A percentile compares a stretch with the other conserved stretches of the same genome.
phyloP scores from a whole-genome alignment of 2,888 invertebrate genomes.

The Trichopoda pennipes region DNA sequence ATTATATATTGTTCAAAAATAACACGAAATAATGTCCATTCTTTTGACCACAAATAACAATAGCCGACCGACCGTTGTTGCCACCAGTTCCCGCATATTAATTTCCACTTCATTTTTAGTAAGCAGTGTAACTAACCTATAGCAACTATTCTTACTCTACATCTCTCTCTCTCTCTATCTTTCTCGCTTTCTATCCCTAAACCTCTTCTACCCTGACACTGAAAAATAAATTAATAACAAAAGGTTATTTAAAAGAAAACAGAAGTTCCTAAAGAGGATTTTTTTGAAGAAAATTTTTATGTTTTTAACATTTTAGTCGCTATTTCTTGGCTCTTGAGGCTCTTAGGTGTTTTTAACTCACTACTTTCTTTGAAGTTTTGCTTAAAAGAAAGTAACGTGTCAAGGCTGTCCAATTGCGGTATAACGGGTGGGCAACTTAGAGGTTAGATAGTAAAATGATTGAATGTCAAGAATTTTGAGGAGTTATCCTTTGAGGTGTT shows the following conservation, averaged over 20 bases:
- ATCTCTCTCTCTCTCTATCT: not conserved
- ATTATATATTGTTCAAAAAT: too few species aligned
- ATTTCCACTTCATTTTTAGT: constrained; percentile 7
- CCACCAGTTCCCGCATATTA: not conserved
- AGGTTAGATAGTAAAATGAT: too few species aligned
- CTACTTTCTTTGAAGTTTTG: too few species aligned
- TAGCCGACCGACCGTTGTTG: not conserved
- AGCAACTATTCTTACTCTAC: constrained; percentile 36
- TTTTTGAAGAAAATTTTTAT: not conserved
- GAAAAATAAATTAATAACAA: constrained; percentile 30
- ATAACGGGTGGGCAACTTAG: too few species aligned
- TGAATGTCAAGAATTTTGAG: too few species aligned
- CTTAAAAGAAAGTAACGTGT: too few species aligned
- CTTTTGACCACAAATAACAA: constrained; percentile 31
- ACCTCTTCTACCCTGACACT: constrained; percentile 23
- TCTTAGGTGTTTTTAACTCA: too few species aligned
- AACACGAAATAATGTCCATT: not conserved
- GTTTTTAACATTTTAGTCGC: too few species aligned
- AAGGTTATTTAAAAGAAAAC: not conserved
- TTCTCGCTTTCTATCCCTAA: not conserved
- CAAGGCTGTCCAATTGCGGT: too few species aligned
- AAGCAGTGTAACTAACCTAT: constrained; percentile 58
- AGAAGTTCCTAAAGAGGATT: constrained; percentile 7
- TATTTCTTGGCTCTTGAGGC: too few species aligned
- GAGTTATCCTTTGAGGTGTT: too few species aligned